phyloP scores from a whole-genome alignment of 2,888 invertebrate genomes.

The Psylliodes chrysocephalus region DNA sequence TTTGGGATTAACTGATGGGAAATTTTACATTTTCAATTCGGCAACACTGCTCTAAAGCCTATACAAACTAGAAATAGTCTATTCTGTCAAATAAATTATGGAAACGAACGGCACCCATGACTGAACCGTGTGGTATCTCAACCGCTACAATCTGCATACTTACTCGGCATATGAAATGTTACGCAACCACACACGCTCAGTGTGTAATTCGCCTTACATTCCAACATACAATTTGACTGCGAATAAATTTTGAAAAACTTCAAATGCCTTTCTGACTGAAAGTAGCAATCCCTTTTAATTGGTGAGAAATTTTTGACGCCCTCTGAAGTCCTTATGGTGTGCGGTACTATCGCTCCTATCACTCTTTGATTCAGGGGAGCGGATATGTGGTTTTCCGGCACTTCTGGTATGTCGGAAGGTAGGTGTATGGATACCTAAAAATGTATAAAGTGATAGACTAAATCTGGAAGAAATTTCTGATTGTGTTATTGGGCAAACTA shows the following conservation, averaged over 20 bases:
- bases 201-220: constrained; percentile 75
- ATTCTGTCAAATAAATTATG: too few species aligned
- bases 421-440: constrained; percentile 73
- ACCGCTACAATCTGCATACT: too few species aligned
- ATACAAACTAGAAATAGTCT: not conserved
- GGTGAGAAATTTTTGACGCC: constrained; percentile 72
- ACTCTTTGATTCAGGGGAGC: constrained; percentile 76
- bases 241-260: constrained; percentile 75
- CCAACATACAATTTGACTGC: constrained; percentile 76
- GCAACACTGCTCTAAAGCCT: too few species aligned
- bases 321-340: constrained; percentile 75
- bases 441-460: too few species aligned
- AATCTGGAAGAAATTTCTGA: too few species aligned
- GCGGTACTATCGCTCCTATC: constrained; percentile 75
- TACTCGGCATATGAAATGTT: constrained; percentile 73
- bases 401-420: constrained; percentile 74
- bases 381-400: constrained; percentile 75
- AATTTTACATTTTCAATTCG: too few species aligned
- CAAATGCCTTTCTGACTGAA: constrained; percentile 71
- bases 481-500: too few species aligned
- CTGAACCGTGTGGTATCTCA: not conserved
- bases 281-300: constrained; percentile 73
- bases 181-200: constrained; percentile 59
- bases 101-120: too few species aligned
- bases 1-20: too few species aligned